A percentile compares a stretch with the other conserved stretches of the same genome.
Conservation (phyloP, 2,888 invertebrate species). For the Phasia obesa region DNA sequence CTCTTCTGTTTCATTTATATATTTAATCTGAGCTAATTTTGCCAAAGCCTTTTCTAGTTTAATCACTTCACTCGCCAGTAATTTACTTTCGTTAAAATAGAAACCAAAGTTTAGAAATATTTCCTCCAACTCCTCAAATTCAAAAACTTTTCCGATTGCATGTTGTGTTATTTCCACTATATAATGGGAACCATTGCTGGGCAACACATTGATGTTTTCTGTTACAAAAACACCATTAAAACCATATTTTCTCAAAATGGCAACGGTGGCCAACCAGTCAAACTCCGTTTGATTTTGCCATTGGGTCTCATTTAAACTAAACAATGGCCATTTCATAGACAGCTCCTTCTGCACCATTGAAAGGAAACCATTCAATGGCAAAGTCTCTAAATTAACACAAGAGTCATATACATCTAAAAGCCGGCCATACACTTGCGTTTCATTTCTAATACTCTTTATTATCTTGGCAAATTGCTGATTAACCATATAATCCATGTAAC, state of each 20-base stretch:
- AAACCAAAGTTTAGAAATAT: conserved; percentile 75
- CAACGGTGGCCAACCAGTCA: conserved; percentile 76
- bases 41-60: conserved; percentile 73
- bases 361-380: conserved; percentile 74
- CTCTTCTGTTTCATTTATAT: conserved; percentile 44
- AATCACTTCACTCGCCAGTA: conserved; percentile 71
- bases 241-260: conserved; percentile 74
- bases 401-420: conserved; percentile 73
- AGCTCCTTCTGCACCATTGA: conserved; percentile 72
- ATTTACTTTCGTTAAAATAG: conserved; percentile 66
- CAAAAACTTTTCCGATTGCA: conserved; percentile 8
- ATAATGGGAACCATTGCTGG: conserved; percentile 75
- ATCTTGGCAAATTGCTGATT: conserved; percentile 73
- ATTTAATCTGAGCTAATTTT: conserved; percentile 69
- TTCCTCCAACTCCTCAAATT: conserved; percentile 64
- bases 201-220: conserved; percentile 75
- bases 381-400: conserved; percentile 72
- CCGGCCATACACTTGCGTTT: conserved; percentile 67
- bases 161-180: conserved; percentile 74
- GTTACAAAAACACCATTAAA: conserved; percentile 75
- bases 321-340: conserved; percentile 76
- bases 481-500: conserved; percentile 76
- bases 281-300: conserved; percentile 75
- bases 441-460: conserved; percentile 49
- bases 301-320: conserved; percentile 71